Evolutionary conservation across 2,888 invertebrate species (phyloP), one percentile per base, ranked within the genome.

Genomic region (Esperia sulphurella): DNA sequence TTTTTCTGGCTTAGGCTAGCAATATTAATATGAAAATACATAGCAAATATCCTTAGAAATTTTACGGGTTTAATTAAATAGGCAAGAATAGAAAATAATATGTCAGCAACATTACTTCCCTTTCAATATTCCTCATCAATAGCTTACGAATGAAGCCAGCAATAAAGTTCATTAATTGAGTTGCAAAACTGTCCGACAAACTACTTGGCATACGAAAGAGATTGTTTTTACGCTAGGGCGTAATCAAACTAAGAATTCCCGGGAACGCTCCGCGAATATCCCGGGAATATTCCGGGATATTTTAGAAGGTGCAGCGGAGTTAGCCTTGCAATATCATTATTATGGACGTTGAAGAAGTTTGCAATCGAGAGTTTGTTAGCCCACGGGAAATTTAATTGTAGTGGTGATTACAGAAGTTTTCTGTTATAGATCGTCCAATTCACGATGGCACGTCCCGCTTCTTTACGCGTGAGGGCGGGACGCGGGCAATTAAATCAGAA

Each of bases 141-240:
- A 67, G 63, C 65, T 64, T 59, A 55, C 58, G 55, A 50, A 62
- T 52, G 52, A 48, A 52, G 43, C 41, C 38, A 38, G 43, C 13
- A 33, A 10, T 43, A 43, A 37, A 43, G 37, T 76, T 77, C 68
- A 76, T 70, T 83, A 84, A 85, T 81, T 79, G 77, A 81, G 78
- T 84, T 82, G 76, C 65, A 66, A 53, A 51, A 67, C 64, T 66
- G 69, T 56, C 57, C 64, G 63, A 63, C 55, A 56, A 76, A 76
- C 69, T 79, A 69, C 21, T 61, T 59, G 58, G 68, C 68, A 75
- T 71, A 65, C 68, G 57, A 68, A 68, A 65, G 60, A 68, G 77
- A 73, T 79, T 82, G 82, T 83, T 84, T 84, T 84, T 78, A 73
- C 76, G 65, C 64, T 55, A 50, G 60, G 55, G 58, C 62, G 66